Conservation (phyloP, 2,113 vertebrate genomes). For the Charina bottae region DNA sequence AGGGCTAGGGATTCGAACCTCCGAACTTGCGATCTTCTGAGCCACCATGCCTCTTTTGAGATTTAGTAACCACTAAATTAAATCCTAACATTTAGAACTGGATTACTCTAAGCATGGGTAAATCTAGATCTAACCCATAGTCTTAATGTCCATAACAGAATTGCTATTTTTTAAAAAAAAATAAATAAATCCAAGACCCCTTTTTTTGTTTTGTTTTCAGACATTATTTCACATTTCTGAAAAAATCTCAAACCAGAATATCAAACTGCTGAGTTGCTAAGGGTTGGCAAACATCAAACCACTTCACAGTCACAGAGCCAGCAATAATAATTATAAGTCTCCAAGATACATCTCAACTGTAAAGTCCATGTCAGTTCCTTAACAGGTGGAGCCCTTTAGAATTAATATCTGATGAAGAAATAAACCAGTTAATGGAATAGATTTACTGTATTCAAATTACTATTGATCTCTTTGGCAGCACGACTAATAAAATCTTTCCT, state of each 20-base stretch:
- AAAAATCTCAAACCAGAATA: neutral
- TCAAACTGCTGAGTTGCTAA: neutral
- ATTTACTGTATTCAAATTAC: slow-evolving; percentile 73
- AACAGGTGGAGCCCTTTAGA: slow-evolving; percentile 50
- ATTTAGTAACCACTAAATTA: neutral
- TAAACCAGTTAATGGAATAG: slow-evolving; percentile 69
- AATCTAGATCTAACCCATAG: neutral
- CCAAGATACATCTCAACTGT: slow-evolving; percentile 8
- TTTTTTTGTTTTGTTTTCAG: neutral
- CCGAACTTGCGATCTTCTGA: no score
- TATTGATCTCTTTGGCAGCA: slow-evolving; percentile 65
- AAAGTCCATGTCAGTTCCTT: slow-evolving; percentile 32
- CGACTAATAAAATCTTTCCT: slow-evolving; percentile 63
- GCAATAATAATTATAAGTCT: neutral
- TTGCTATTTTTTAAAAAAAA: neutral
- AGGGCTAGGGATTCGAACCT: no score
- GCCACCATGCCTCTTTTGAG: no score
- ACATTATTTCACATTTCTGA: neutral
- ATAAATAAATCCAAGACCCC: neutral
- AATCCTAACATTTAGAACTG: neutral
- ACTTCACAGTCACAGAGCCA: neutral
- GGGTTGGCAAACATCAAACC: neutral
- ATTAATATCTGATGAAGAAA: slow-evolving; percentile 74
- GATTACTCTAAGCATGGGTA: neutral
- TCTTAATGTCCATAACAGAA: neutral